Evolutionary conservation across 2,113 vertebrate species (phyloP), one percentile per base, ranked within the genome.

Genomic region (Capreolus pygargus): DNA sequence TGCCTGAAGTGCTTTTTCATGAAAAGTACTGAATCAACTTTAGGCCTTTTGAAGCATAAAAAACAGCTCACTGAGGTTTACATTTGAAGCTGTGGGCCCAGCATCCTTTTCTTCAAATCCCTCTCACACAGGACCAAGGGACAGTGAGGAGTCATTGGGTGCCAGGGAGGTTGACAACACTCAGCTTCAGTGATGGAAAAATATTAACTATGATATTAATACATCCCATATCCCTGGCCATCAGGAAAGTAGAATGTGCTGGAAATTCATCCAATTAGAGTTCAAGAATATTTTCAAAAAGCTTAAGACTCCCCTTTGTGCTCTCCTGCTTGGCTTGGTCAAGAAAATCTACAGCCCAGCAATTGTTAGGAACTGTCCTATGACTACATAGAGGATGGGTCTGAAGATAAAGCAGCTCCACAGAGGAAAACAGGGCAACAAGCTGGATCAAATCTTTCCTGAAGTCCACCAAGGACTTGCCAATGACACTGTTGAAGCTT

Each of bases 11-110:
- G 78, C 84, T 87, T 64, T 67, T 79, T 97, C 70, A 76, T 54
- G 23, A 55, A 89, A 94, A 95, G 67, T 54, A 89, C 17, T 52
- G 60, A 97, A 89, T 91, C 81, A 91, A 91, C 28, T 47, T 67
- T n/a, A 86, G 76, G 70, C 14, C 52, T 94, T 97, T 33, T n/a
- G 36, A 94, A 95, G 96, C 61, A 74, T 23, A 50, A 67, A 43
- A 81, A 78, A 95, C 4, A 97, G 33, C 17, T 94, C 58, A 79
- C 27, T 54, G 13, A 92, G 67, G 55, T 67, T 17, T 60, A 64
- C 17, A 64, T 54, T 28, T 60, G 54, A 79, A 85, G 60, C 27
- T 28, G 14, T 23, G 64, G 33, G 43, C n/a, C 19, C 47, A 58
- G 23, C 3, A 28, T 47, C 39, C 78, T 86, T 86, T 90, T 45